These are phyloP conservation scores for Gila orcuttii DNA, from an alignment of 2,113 vertebrate genomes.

Conservation along the genomic window DNA sequence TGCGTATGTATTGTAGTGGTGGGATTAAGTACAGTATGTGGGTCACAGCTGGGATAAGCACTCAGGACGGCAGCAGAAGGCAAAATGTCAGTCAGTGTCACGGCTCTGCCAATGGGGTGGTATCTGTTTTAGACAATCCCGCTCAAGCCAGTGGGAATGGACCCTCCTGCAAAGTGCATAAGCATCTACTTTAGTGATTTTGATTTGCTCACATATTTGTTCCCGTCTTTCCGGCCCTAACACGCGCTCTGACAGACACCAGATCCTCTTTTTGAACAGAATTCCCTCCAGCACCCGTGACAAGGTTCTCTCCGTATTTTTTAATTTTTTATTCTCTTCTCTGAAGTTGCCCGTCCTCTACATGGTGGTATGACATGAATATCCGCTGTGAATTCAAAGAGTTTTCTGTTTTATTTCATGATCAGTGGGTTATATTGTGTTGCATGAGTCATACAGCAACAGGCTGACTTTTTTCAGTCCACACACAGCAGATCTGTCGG, in stretches of 20 bases:
- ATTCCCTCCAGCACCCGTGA: constrained; percentile 1
- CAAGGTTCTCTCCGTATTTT: constrained; percentile 36
- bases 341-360: background rate
- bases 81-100: constrained; percentile 42
- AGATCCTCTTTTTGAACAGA: constrained; percentile 6
- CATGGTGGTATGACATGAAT: constrained; percentile 34
- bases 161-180: background rate
- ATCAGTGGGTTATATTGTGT: constrained; percentile 45
- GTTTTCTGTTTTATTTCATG: constrained; percentile 41
- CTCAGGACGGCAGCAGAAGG: constrained; percentile 36
- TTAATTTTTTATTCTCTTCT: background rate
- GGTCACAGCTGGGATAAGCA: constrained; percentile 52
- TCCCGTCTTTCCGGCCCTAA: background rate
- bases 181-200: constrained; percentile 1
- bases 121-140: background rate
- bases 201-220: background rate
- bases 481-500: constrained; percentile 10
- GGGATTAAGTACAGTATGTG: constrained; percentile 55
- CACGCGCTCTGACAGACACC: background rate
- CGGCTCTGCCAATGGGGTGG: background rate
- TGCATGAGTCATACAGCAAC: constrained; percentile 46
- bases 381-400: constrained; percentile 27
- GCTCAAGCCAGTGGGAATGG: background rate
- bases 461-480: constrained; percentile 44
- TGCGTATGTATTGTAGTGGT: constrained; percentile 29